A percentile compares a stretch with the other conserved stretches of the same genome.
These are phyloP conservation scores for Jacana jacana DNA, from an alignment of 2,113 vertebrate genomes.

Conservation along the genomic window DNA sequence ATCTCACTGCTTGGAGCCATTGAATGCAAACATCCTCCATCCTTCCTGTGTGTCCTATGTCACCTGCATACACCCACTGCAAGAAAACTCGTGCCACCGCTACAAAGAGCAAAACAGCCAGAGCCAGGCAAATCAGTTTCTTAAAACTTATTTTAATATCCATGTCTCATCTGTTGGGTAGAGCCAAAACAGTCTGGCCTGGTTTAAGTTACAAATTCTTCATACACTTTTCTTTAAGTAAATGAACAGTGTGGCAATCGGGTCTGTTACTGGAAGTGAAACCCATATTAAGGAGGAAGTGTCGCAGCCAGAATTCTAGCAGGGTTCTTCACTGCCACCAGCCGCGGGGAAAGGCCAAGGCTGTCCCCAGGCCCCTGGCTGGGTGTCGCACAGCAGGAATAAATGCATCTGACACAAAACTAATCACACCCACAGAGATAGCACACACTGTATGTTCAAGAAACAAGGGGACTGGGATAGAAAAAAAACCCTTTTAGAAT, in stretches of 20 bases:
- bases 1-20: neutral
- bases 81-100: neutral
- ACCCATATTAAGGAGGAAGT: constrained; percentile 70
- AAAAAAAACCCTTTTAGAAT: constrained; percentile 48
- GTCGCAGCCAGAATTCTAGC: constrained; percentile 39
- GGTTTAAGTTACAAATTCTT: constrained; percentile 79
- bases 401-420: constrained; percentile 41
- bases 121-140: constrained; percentile 64
- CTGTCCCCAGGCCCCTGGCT: neutral
- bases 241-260: constrained; percentile 74
- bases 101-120: constrained; percentile 37
- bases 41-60: neutral
- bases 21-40: neutral
- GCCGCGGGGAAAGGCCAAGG: neutral
- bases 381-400: constrained; percentile 3
- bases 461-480: neutral
- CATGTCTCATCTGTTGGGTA: constrained; percentile 70
- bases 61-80: neutral
- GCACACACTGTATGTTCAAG: constrained; percentile 3
- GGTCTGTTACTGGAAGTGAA: constrained; percentile 74
- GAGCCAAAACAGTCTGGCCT: constrained; percentile 73
- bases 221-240: constrained; percentile 71
- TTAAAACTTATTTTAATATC: constrained; percentile 82
- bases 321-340: constrained; percentile 10
- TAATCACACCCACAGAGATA: constrained; percentile 15